Evolutionary conservation across 2,797 vertebrate species (phyloP), one percentile per base, ranked within the genome.

Genomic region (Echiichthys vipera): DNA sequence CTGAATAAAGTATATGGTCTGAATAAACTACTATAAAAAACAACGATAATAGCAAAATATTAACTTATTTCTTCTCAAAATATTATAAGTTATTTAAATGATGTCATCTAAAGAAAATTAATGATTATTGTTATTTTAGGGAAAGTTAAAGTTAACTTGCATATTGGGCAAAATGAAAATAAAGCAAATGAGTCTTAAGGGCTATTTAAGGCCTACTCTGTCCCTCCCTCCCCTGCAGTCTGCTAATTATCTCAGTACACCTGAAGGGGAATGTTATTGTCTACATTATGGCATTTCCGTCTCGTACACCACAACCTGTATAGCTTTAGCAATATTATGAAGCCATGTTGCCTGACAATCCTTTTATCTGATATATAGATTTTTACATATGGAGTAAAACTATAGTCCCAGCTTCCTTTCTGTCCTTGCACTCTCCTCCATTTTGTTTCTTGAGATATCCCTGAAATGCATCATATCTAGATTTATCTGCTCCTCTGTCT

Each of bases 401-500:
- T 8, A 25, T 45, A 39, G 15, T 4, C 30, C 12, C 1, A 2
- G 3, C 34, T 43, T 56, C 13, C n/a, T 51, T 66, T 69, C 47
- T 40, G 32, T 66, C 32, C 37, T 20, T 1, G 2, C 15, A 12
- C 37, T 36, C 22, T 24, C 63, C 64, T 83, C 69, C 71, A 73
- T 79, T 82, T 85, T 83, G 61, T 80, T 80, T 72, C 30, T 58
- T 40, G 49, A 67, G 32, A 61, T 74, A 80, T 73, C 63, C 61
- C 77, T 71, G 72, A 63, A 80, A 76, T 42, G 53, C 58, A 42
- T 77, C 53, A 51, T 57, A 70, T 65, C 22, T 1, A 14, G 45
- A 30, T 71, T 79, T 81, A 86, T 87, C 81, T 68, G 69, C 24
- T 56, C 43, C 54, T 50, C 53, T 43, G 68, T 81, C 80, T 85